Evolutionary conservation across 2,888 invertebrate genomes (phyloP), one percentile per base, ranked within the genome.

Genomic region (Drosophila fulvimacula): DNA sequence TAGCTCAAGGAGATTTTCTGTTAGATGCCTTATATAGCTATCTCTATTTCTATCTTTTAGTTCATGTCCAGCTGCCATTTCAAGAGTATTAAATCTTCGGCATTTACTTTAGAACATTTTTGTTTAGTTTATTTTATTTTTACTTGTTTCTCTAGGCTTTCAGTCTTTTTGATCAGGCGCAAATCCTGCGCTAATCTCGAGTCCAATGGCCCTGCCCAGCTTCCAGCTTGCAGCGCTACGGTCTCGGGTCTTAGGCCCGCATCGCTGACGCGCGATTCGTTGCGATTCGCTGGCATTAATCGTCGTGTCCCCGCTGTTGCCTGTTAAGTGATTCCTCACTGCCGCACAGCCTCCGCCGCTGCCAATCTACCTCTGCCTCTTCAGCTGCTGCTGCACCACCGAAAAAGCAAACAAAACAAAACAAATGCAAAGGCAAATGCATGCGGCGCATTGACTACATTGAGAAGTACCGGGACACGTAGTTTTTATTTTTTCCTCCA

Each of bases 161-260:
- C 59, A n/a, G 64, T 67, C 69, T 79, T 48, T 85, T 85, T 73
- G 70, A 75, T 88, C 78, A 70, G 71, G 75, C 76, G 74, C 79
- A 86, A 83, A 86, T 85, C 89, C 87, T 83, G 66, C 66, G 81
- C 81, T 85, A 88, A 85, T 86, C 85, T 86, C 78, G 64, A 82
- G 82, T 84, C 79, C 73, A 82, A 71, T 79, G 79, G 79, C 82
- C 76, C 69, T 65, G 77, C 60, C 74, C 65, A 69, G 51, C 53
- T 55, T 55, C 39, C 38, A 52, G 52, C 52, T 15, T 15, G 44
- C 44, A 9, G 15, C 3, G 19, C n/a, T 24, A 24, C 15, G 44
- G 27, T 46, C 44, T 48, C 17, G n/a, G 48, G 48, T 48, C 48
- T 42, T 21, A 48, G 69, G 69, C 80, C 82, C 86, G 83, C 83